Percentiles rank a stretch among this genome's conserved stretches.
phyloP scores from a whole-genome alignment of 1,140 invertebrate species.

The Drosophila busckii region DNA sequence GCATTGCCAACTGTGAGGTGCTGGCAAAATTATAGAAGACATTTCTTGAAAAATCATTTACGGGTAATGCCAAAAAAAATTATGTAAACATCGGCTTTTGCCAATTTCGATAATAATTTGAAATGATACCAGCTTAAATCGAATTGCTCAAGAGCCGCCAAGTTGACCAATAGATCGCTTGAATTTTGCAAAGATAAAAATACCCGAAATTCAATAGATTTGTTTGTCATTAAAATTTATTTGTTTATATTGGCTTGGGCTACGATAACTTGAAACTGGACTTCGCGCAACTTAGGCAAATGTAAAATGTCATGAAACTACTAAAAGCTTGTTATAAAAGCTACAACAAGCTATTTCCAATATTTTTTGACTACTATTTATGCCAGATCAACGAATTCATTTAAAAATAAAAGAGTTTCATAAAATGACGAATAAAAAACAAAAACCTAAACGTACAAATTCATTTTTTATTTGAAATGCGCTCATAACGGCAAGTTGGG shows the following conservation, averaged over 20 bases:
- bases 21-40: slow-evolving; percentile 44
- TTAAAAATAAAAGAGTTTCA: slow-evolving; percentile 44
- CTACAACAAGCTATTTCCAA: slow-evolving; percentile 38
- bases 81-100: too few species aligned
- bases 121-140: slow-evolving; percentile 39
- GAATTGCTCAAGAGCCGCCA: slow-evolving; percentile 46
- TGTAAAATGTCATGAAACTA: slow-evolving; percentile 65
- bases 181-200: slow-evolving; percentile 17
- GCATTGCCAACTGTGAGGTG: slow-evolving; percentile 48
- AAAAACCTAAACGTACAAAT: slow-evolving; percentile 4
- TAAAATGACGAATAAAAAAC: slow-evolving; percentile 36
- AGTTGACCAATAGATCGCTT: slow-evolving; percentile 31
- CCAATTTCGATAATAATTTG: too few species aligned
- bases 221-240: slow-evolving; percentile 51
- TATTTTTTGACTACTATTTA: slow-evolving; percentile 35
- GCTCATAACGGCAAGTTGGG: slow-evolving; percentile 44
- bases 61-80: too few species aligned
- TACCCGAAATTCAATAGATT: slow-evolving; percentile 39
- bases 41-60: slow-evolving; percentile 34
- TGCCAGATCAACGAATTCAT: slow-evolving; percentile 39
- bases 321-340: slow-evolving; percentile 42
- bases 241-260: too few species aligned
- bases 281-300: slow-evolving; percentile 65
- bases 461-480: slow-evolving; percentile 9
- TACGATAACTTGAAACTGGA: slow-evolving; percentile 1